Percentiles rank a stretch among this genome's conserved stretches.
Evolutionary conservation across 2,113 vertebrate species (phyloP).

Genomic region (Anthoscopus minutus): DNA sequence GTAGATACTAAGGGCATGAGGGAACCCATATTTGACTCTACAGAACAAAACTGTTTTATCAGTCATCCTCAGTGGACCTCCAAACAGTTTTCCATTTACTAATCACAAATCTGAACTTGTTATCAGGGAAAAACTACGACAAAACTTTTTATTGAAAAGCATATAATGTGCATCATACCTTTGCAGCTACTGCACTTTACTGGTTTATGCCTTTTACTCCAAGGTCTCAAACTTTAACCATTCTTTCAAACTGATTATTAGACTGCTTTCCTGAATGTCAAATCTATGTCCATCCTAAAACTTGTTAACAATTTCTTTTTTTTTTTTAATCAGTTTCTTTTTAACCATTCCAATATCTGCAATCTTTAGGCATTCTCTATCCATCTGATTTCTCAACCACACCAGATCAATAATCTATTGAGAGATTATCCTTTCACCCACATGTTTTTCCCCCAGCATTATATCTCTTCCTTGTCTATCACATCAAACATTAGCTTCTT

Average conservation of each 20-base stretch:
- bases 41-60: not conserved
- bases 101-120: not conserved
- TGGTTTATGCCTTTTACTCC: not conserved
- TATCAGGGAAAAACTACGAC: not conserved
- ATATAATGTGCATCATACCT: not conserved
- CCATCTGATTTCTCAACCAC: not conserved
- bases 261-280: not conserved
- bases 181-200: not conserved
- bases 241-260: not conserved
- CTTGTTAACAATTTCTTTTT: not conserved
- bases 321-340: not conserved
- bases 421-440: not conserved
- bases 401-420: not conserved
- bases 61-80: not conserved
- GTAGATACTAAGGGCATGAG: not conserved
- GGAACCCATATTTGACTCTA: not conserved
- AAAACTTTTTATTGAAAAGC: not conserved
- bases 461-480: not conserved
- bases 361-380: not conserved
- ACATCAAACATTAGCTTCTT: not conserved
- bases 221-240: not conserved
- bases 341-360: not conserved
- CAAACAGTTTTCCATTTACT: not conserved
- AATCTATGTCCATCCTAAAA: not conserved
- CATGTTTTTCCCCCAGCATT: not conserved